Evolutionary conservation across 2,113 vertebrate genomes (phyloP), one percentile per base, ranked within the genome.

Genomic region (Echinops telfairi): DNA sequence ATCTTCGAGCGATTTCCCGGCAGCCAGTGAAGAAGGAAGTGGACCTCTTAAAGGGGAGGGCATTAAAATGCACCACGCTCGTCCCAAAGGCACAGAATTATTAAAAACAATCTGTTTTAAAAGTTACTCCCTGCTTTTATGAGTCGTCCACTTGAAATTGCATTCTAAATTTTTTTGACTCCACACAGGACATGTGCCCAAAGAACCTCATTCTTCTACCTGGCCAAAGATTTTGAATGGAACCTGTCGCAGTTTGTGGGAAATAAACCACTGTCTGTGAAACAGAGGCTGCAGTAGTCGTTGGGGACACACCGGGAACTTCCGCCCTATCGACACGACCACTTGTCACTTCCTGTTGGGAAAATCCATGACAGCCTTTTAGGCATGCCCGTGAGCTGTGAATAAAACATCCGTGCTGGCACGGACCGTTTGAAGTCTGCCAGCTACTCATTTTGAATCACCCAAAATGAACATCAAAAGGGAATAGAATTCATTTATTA

Each of bases 401-500:
- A 97, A 96, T 96, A 95, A 96, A 97, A 95, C 95, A 96, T 94
- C 71, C 80, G 4, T 15, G 89, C 68, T 60, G 0, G 62, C 17
- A 36, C 17, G n/a, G 11, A 47, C 81, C 93, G 90, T 96, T 95
- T 96, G 95, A 96, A 97, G 96, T 85, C 88, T 78, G 88, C 86
- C 91, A 90, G 92, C 95, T 76, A 94, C 70, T 94, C 90, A 97
- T 96, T 96, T 88, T 95, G 93, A 96, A 97, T 93, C 94, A 88
- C 85, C 93, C 92, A 94, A 96, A 97, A 95, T 89, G 95, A 95
- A 96, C 94, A 97, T 97, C 95, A 97, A 96, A 97, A 83, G 83
- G 89, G 90, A 90, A 90, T 3, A 64, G 66, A 47, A 95, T 92
- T 68, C 36, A 95, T 76, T 96, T 87, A 90, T 95, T 96, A 95